Base-by-base conservation (phyloP, 2,888 invertebrate genomes). In the Alcis repandata region DNA sequence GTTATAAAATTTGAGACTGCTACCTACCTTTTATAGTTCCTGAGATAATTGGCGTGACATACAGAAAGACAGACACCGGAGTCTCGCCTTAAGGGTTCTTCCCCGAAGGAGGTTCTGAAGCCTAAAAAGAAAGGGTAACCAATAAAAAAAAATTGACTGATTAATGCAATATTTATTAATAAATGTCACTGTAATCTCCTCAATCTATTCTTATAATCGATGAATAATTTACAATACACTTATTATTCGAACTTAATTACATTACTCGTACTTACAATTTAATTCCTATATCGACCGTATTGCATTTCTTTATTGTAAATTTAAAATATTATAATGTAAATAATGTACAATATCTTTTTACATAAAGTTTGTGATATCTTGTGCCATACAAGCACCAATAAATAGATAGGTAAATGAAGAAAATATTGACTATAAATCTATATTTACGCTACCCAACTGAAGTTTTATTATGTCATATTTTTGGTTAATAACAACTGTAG, bases 121-220 rank as follows among this genome's bases (percentile, higher is more conserved):
- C n/a, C n/a, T n/a, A n/a, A n/a, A n/a, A n/a, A n/a, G n/a, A 49
- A 57, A 38, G 51, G 54, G 56, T 36, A 54, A 33, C 36, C 27
- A 65, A 67, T 59, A 70, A 77, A 77, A 76, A 83, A 78, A 78
- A 77, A 73, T 63, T 69, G 74, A 89, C 86, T 91, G 90, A 88
- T 89, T 92, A 92, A 92, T 93, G 90, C 90, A 87, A 88, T 92
- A 91, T 93, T 93, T 93, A 93, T 92, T 92, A 89, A 88, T 91
- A 90, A 91, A 88, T 90, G 92, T 92, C 92, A 92, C 90, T 90
- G 91, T 91, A 86, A 88, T 91, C 86, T 90, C 83, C 86, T 89
- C 91, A 87, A 86, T 89, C 91, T 91, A 90, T 91, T 88, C 90
- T 91, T 92, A 91, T 76, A 84, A 80, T 82, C 78, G 79, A 89